phyloP scores from a whole-genome alignment of 2,888 invertebrate genomes.

The Caenorhabditis panamensis region DNA sequence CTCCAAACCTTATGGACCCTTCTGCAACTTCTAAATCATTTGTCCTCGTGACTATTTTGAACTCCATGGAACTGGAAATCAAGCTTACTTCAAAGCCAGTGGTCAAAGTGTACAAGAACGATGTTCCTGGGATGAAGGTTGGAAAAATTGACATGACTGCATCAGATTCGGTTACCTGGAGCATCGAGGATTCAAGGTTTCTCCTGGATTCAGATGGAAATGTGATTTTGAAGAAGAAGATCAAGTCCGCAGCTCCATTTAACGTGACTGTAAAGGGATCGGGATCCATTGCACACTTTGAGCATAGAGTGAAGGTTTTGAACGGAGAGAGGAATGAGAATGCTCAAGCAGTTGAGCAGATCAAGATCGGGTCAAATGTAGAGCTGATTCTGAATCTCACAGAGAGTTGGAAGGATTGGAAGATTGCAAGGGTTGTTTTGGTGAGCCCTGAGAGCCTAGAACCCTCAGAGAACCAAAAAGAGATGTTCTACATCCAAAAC shows the following conservation, averaged over 20 bases:
- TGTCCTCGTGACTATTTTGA: constrained; percentile 18
- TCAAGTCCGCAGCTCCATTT: not conserved
- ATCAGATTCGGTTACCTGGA: constrained; percentile 31
- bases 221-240: constrained; percentile 9
- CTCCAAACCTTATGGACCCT: not conserved
- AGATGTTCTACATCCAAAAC: not conserved
- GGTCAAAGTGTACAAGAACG: constrained; percentile 36
- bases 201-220: constrained; percentile 28
- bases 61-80: constrained; percentile 1
- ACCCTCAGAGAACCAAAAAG: not conserved
- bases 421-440: not conserved
- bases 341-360: constrained; percentile 3
- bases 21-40: constrained; percentile 10
- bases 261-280: constrained; percentile 4
- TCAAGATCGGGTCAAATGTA: not conserved
- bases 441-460: not conserved
- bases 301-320: constrained; percentile 14
- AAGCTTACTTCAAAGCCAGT: constrained; percentile 19
- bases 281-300: not conserved
- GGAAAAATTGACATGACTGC: constrained; percentile 34
- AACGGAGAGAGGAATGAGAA: constrained; percentile 30
- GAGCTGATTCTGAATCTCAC: constrained; percentile 6
- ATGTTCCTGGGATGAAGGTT: constrained; percentile 23
- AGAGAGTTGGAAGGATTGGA: constrained; percentile 18
- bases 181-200: constrained; percentile 30